Conservation (phyloP, 2,888 invertebrate genomes). For the Rambutsinella grinnellia region DNA sequence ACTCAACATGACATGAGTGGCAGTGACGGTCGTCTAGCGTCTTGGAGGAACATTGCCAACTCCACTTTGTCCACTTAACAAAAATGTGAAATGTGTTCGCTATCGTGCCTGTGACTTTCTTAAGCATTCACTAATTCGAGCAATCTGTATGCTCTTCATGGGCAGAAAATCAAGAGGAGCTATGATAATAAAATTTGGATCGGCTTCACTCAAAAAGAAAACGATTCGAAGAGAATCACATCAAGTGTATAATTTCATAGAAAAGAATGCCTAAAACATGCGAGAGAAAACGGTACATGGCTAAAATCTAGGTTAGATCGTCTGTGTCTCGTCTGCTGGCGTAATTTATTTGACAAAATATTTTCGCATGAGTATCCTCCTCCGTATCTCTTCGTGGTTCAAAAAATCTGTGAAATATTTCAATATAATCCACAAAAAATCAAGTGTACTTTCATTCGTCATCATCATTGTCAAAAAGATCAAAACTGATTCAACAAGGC, state of each 20-base stretch:
- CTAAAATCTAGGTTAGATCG: not conserved
- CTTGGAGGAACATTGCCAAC: not conserved
- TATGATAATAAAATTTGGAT: no score
- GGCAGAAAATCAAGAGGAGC: not conserved
- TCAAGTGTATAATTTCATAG: not conserved
- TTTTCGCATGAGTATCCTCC: not conserved
- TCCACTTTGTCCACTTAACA: not conserved
- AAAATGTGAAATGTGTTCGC: not conserved
- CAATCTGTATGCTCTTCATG: no score
- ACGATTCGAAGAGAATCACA: not conserved
- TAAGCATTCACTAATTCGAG: no score
- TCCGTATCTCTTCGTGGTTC: not conserved
- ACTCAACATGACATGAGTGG: no score
- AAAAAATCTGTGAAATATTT: no score
- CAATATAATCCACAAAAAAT: no score
- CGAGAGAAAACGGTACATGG: no score
- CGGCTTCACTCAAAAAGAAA: not conserved
- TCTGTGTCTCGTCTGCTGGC: not conserved
- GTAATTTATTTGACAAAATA: not conserved
- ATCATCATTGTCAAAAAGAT: no score
- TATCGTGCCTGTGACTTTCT: no score
- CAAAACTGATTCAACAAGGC: no score
- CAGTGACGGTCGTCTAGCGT: not conserved
- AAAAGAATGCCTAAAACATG: not conserved
- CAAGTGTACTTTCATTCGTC: no score